These are phyloP conservation scores for Candoia aspera DNA, from an alignment of 2,113 vertebrate genomes.

Conservation along the genomic window DNA sequence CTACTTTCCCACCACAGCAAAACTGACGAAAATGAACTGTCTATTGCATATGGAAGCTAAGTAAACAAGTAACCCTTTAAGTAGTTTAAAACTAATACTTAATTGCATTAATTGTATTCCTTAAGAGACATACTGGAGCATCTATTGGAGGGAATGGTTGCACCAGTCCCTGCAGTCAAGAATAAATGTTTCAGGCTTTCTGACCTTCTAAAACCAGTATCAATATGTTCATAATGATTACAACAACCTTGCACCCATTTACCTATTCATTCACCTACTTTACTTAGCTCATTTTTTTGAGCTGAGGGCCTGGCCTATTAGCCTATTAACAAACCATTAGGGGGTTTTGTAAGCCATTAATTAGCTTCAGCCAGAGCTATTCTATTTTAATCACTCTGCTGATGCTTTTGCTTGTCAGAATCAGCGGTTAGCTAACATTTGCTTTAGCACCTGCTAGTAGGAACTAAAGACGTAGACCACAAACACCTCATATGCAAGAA, in stretches of 20 bases:
- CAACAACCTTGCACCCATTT: background rate
- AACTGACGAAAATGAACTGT: background rate
- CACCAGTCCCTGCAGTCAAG: background rate
- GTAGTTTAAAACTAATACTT: background rate
- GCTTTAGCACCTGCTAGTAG: too few species aligned
- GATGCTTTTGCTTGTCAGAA: too few species aligned
- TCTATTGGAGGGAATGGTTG: rapidly evolving
- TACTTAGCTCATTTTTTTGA: too few species aligned
- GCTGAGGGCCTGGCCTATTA: too few species aligned
- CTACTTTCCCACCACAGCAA: background rate
- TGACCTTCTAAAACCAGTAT: conserved; percentile 26
- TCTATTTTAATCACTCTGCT: too few species aligned
- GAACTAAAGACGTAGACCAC: too few species aligned
- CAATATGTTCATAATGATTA: conserved; percentile 33
- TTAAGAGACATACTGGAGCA: conserved; percentile 13
- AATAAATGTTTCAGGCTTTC: conserved; percentile 33
- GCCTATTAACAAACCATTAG: too few species aligned
- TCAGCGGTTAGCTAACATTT: too few species aligned
- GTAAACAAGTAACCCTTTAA: background rate
- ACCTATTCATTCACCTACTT: background rate
- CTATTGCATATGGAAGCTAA: too few species aligned
- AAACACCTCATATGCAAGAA: too few species aligned
- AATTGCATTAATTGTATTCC: rapidly evolving
- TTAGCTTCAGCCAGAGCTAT: too few species aligned
- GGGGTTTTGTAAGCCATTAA: too few species aligned